Evolutionary conservation across 2,888 invertebrate genomes (phyloP).

Genomic region (Automeris io): DNA sequence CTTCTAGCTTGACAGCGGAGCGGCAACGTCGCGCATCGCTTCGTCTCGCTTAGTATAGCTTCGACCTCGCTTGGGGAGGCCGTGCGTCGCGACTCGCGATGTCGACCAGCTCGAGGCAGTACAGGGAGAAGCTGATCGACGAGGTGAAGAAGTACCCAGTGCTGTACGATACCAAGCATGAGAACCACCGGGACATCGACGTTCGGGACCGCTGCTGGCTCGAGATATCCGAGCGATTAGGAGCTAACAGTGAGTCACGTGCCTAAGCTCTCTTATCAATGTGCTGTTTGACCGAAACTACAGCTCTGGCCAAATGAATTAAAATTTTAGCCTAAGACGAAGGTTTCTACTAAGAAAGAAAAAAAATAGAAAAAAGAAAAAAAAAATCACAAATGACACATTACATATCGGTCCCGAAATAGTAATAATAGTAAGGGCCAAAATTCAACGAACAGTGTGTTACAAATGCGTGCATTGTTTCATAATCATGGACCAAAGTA

Average conservation of each 20-base stretch:
- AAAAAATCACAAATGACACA: no score
- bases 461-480: no score
- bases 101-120: constrained; percentile 33
- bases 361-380: no score
- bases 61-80: constrained; percentile 37
- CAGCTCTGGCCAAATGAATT: no score
- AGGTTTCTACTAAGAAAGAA: no score
- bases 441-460: no score
- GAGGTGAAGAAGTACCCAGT: constrained; percentile 65
- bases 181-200: constrained; percentile 61
- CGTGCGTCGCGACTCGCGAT: constrained; percentile 32
- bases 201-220: constrained; percentile 64
- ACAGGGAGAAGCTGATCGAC: constrained; percentile 57
- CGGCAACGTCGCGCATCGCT: constrained; percentile 53
- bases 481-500: no score
- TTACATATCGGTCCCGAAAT: no score
- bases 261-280: constrained; percentile 1
- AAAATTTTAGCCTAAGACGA: no score
- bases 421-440: no score
- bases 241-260: constrained; percentile 51
- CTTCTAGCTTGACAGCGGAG: constrained; percentile 20
- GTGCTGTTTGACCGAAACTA: no score
- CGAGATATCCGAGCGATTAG: constrained; percentile 57
- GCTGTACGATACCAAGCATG: constrained; percentile 62
- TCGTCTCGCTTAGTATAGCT: constrained; percentile 62